Evolutionary conservation across 2,888 invertebrate species (phyloP).

Genomic region (Hydropsyche betteni): DNA sequence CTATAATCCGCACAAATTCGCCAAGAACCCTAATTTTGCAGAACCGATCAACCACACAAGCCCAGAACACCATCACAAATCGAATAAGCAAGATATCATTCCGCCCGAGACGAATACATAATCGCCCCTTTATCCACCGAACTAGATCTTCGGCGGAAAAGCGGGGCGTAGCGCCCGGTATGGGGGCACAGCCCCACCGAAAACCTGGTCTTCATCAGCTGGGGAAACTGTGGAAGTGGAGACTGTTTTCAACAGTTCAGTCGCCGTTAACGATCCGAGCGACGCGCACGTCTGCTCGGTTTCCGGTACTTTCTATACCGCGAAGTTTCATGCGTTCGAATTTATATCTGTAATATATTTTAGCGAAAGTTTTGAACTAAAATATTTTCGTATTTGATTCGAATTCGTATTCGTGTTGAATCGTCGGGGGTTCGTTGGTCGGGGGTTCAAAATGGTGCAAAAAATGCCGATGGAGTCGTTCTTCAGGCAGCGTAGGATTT

Average conservation of each 20-base stretch:
- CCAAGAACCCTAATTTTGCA: too few species aligned
- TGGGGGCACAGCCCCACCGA: too few species aligned
- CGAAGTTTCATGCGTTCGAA: background rate
- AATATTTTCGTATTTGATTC: background rate
- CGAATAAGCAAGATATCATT: too few species aligned
- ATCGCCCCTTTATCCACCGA: too few species aligned
- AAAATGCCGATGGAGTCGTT: conserved; percentile 50
- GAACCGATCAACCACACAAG: too few species aligned
- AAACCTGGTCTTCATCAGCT: too few species aligned
- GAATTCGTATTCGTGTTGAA: background rate
- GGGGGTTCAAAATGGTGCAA: conserved; percentile 43
- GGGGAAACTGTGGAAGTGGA: too few species aligned
- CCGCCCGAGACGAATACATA: too few species aligned
- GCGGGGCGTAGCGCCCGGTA: too few species aligned
- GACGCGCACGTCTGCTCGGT: background rate
- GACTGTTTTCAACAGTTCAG: conserved; percentile 2
- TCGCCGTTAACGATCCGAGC: background rate
- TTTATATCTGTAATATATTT: background rate
- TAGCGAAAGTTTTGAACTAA: background rate
- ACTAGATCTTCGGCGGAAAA: too few species aligned
- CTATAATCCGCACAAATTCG: too few species aligned
- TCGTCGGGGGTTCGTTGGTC: background rate
- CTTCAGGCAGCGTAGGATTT: conserved; percentile 56
- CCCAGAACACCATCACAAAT: too few species aligned
- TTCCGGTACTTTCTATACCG: background rate